Conservation (phyloP, 1,140 invertebrate species). For the Leptinotarsa texana region DNA sequence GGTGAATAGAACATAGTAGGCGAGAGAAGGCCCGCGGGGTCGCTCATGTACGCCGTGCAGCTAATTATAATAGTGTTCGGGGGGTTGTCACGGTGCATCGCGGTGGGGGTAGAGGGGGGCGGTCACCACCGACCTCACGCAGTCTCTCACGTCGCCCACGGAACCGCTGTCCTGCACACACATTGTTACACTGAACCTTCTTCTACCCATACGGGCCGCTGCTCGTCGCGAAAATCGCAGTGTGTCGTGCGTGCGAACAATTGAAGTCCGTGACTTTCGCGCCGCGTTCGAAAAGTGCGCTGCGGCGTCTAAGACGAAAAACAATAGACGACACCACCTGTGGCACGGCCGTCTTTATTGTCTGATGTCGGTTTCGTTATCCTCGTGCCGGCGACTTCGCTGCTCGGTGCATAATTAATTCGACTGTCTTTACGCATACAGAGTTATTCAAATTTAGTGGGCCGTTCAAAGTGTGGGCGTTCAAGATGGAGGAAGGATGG, state of each 20-base stretch:
- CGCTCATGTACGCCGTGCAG: conserved; percentile 37
- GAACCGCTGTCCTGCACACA: conserved; percentile 47
- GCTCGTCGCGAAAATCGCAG: background rate
- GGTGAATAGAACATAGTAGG: conserved; percentile 28
- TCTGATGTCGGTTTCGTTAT: conserved; percentile 8
- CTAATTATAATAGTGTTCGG: conserved; percentile 52
- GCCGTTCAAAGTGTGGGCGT: conserved; percentile 23
- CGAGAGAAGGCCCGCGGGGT: conserved; percentile 29
- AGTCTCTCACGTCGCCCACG: conserved; percentile 52
- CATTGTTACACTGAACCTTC: conserved; percentile 50
- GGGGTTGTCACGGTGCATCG: conserved; percentile 48
- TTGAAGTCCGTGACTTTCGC: background rate
- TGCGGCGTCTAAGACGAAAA: conserved; percentile 7
- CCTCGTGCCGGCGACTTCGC: background rate
- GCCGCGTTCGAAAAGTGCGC: background rate
- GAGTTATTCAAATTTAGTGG: conserved; percentile 22
- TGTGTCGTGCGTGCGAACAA: conserved; percentile 7
- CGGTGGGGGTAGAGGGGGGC: conserved; percentile 51
- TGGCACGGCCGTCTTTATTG: conserved; percentile 15
- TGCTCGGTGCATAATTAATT: conserved; percentile 24
- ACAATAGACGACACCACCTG: conserved; percentile 18
- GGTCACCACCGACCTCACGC: conserved; percentile 55
- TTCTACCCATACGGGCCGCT: conserved; percentile 32
- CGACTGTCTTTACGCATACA: conserved; percentile 16
- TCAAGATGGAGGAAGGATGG: conserved; percentile 55